Percentiles rank a stretch among this genome's conserved stretches.
Conservation (phyloP, 2,888 invertebrate species). For the Pyrocoelia pectoralis region DNA sequence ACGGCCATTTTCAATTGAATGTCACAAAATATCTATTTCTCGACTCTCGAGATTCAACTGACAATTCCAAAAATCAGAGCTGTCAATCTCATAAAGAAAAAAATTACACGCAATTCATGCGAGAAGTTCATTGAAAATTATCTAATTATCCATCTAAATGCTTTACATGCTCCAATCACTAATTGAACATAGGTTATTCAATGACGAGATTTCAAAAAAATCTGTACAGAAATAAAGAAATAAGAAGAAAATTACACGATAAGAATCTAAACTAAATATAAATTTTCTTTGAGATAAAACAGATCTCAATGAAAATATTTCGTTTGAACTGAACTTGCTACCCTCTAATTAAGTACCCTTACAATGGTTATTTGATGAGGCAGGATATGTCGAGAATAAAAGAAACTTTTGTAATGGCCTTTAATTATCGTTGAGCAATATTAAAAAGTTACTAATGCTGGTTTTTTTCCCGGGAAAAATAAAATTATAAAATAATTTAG, state of each 20-base stretch:
- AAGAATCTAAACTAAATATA: constrained; percentile 1
- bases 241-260: background rate
- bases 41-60: too few relatives aligned
- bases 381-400: background rate
- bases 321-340: background rate
- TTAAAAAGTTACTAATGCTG: background rate
- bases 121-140: too few relatives aligned
- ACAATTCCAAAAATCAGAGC: too few relatives aligned
- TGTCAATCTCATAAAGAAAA: too few relatives aligned
- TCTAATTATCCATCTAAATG: too few relatives aligned
- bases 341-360: background rate
- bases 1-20: too few relatives aligned
- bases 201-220: background rate
- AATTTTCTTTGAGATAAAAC: background rate
- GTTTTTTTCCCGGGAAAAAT: background rate
- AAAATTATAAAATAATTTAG: background rate
- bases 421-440: background rate
- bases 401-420: background rate
- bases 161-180: too few relatives aligned
- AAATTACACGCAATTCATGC: too few relatives aligned
- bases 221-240: background rate
- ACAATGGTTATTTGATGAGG: background rate
- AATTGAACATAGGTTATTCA: too few relatives aligned
- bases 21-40: too few relatives aligned
- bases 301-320: background rate